These are phyloP conservation scores for Thumatha senex DNA, from an alignment of 2,888 invertebrate genomes.

Conservation along the genomic window DNA sequence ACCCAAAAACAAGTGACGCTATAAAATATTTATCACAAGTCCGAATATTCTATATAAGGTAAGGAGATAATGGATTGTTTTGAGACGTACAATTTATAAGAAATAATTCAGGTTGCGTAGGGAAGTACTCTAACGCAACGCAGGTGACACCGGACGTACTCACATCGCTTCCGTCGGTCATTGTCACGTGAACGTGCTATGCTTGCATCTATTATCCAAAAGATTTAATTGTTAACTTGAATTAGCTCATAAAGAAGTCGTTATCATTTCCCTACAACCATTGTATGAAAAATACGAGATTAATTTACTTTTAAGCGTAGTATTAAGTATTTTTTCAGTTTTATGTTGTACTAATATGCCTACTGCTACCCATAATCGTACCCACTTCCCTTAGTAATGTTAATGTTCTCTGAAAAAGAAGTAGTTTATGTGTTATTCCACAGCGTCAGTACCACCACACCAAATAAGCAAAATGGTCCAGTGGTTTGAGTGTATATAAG, in stretches of 20 bases:
- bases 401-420: too few species aligned
- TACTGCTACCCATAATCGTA: too few species aligned
- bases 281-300: too few species aligned
- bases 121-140: conserved; percentile 45
- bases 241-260: conserved; percentile 5
- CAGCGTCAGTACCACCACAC: too few species aligned
- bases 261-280: too few species aligned
- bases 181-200: conserved; percentile 47
- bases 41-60: conserved; percentile 22
- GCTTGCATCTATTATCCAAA: conserved; percentile 29
- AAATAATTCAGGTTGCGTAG: conserved; percentile 47
- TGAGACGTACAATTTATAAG: conserved; percentile 25
- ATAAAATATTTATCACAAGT: conserved; percentile 12
- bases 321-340: not conserved
- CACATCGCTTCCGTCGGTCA: conserved; percentile 55
- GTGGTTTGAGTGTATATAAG: too few species aligned
- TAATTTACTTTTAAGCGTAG: too few species aligned
- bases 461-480: too few species aligned
- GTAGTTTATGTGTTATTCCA: too few species aligned
- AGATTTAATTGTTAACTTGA: conserved; percentile 23
- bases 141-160: conserved; percentile 50
- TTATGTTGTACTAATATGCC: too few species aligned
- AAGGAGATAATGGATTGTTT: conserved; percentile 23
- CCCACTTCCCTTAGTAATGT: too few species aligned
- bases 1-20: too few species aligned